Evolutionary conservation across 2,888 invertebrate genomes (phyloP), one percentile per base, ranked within the genome.

Genomic region (Aspidiotus rigidus): DNA sequence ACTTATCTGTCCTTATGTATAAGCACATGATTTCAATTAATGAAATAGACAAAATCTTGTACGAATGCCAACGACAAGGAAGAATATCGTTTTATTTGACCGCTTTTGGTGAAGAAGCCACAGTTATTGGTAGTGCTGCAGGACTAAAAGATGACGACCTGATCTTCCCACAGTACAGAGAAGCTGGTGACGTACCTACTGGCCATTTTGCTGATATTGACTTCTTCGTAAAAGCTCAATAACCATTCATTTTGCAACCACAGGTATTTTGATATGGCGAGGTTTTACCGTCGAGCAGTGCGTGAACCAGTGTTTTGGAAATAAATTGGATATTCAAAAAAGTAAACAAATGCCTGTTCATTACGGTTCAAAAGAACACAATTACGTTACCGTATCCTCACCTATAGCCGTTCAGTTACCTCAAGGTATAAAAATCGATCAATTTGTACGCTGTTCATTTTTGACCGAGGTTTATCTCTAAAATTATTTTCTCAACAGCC

Each of bases 51-150:
- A 89, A 90, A 77, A 92, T 99, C 75, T 79, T 99, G 69, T 99
- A 98, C 75, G 98, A 99, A 79, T 95, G 96, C 69, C 96, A 96
- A 78, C 77, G 86, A 63, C 96, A 97, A 80, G 96, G 99, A 0
- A 84, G 99, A 71, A 98, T 99, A 75, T 97, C 97, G 0, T 99
- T 99, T 80, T 99, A 99, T 79, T 97, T 99, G 97, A 98, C 98
- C 0, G 96, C 91, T 79, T 92, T 88, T 75, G 99, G 99, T 0
- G 99, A 99, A 79, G 99, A 99, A 80, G 96, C 92, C 0, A 87
- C 90, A 13, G 97, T 97, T 75, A 86, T 98, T 71, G 97, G 97
- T 13, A 94, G 95, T 74, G 96, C 97, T 0, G 93, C 97, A 0
- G 96, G 96, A 2, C 79, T 96, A 7, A 81, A 84, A 53, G 80